Base-by-base conservation (phyloP, 2,888 invertebrate species). In the Volucella zonaria region DNA sequence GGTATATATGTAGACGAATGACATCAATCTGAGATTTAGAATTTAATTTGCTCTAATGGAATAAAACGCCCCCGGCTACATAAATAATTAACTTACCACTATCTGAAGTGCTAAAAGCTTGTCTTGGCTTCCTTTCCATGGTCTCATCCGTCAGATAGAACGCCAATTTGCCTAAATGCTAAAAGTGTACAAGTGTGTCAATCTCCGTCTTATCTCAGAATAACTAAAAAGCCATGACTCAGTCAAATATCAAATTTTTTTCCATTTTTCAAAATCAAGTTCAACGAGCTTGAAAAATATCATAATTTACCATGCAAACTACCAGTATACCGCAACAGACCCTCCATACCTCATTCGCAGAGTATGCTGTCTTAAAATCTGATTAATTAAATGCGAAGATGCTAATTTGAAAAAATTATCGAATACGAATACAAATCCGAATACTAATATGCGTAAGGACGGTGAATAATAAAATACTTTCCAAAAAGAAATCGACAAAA, bases 321-420 rank as follows among this genome's bases (percentile, higher is more conserved):
- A 31, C 31, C 6, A 23, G 23, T 23, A 52, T 31, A 45, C 49
- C 8, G 3, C 49, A 12, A 42, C 40, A n/a, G 10, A 10, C 47
- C 42, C 15, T 15, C 18, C 18, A 52, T 54, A 43, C 18, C 12
- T 42, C 8, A 11, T 31, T n/a, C 40, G 9, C 8, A 11, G 40
- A 45, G 23, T 23, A 0, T 14, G 23, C 15, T 66, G 66, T 66
- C 52, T 66, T 11, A 38, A 71, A 59, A 51, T 71, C 59, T 59
- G 59, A 61, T 71, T 71, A 71, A 71, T 71, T 58, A 42, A 67
- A 71, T 71, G 47, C 71, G 49, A 47, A 61, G 71, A 71, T 71
- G 71, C 49, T 71, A 71, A 71, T 71, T 71, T 59, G 14, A 31
- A 31, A 31, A 31, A 31, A 31, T 31, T 31, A 11, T 54, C 43